Percentiles rank a stretch among this genome's conserved stretches.
Evolutionary conservation across 2,113 vertebrate genomes (phyloP).

Genomic region (Emberiza fucata): DNA sequence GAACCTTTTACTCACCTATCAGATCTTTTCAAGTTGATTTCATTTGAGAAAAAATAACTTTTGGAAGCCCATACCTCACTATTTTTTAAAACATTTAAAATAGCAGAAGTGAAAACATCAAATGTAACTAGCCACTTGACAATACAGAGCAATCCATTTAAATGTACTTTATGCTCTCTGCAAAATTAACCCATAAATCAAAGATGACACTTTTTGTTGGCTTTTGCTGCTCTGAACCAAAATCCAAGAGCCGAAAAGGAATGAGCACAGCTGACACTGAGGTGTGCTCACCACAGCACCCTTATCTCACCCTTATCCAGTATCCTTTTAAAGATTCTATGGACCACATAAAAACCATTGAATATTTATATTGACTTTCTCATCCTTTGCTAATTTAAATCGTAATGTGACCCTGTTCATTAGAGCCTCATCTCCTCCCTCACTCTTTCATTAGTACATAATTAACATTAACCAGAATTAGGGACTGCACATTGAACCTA

Average conservation of each 20-base stretch:
- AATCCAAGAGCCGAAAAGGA: background rate
- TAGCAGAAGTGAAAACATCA: background rate
- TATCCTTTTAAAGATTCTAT: background rate
- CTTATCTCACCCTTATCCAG: background rate
- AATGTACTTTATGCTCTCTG: background rate
- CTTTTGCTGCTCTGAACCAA: background rate
- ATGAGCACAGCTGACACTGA: background rate
- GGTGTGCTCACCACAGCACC: background rate
- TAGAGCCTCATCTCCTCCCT: background rate
- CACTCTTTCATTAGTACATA: background rate
- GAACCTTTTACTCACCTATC: background rate
- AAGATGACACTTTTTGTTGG: background rate
- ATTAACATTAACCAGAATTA: constrained; percentile 13
- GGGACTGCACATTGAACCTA: background rate
- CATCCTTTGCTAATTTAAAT: constrained; percentile 10
- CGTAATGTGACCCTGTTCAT: constrained; percentile 7
- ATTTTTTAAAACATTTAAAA: background rate
- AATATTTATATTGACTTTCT: background rate
- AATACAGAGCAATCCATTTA: background rate
- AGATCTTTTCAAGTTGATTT: background rate
- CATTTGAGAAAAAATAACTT: background rate
- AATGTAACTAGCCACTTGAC: background rate
- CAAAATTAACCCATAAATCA: background rate
- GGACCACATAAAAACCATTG: background rate
- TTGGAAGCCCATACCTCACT: background rate